phyloP scores from a whole-genome alignment of 2,888 invertebrate species.

The Oasisia sp. region DNA sequence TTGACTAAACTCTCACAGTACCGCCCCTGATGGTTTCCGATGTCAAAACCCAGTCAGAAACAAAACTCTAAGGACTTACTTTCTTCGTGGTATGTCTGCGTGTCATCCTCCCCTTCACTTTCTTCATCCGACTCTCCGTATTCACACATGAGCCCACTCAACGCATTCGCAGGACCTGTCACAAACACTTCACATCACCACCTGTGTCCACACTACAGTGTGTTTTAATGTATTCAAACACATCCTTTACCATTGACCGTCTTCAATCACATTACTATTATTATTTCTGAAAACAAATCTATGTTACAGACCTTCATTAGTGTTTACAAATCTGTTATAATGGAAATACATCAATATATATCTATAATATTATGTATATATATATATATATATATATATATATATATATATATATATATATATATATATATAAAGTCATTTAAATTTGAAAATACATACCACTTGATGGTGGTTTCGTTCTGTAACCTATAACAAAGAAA shows the following conservation, averaged over 20 bases:
- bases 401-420: no score
- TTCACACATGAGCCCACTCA: slow-evolving; percentile 36
- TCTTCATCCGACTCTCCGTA: slow-evolving; percentile 30
- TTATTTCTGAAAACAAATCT: not conserved
- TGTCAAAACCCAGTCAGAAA: not conserved
- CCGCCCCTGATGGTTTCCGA: no score
- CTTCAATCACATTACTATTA: not conserved
- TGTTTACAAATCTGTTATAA: not conserved
- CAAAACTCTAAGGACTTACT: not conserved
- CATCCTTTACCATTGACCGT: not conserved
- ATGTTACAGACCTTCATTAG: not conserved
- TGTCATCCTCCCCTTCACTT: slow-evolving; percentile 27
- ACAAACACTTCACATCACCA: not conserved
- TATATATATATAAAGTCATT: no score
- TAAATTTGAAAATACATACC: not conserved
- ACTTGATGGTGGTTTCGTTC: not conserved
- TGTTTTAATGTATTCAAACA: not conserved
- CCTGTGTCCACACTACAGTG: not conserved
- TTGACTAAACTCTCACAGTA: no score
- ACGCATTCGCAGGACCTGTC: slow-evolving; percentile 27
- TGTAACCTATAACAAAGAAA: not conserved
- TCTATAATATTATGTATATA: not conserved
- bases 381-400: no score
- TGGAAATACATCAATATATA: not conserved
- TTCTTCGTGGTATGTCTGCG: not conserved